A percentile compares a stretch with the other conserved stretches of the same genome.
These are phyloP conservation scores for Garra rufa DNA, from an alignment of 2,113 vertebrate species.

Conservation along the genomic window DNA sequence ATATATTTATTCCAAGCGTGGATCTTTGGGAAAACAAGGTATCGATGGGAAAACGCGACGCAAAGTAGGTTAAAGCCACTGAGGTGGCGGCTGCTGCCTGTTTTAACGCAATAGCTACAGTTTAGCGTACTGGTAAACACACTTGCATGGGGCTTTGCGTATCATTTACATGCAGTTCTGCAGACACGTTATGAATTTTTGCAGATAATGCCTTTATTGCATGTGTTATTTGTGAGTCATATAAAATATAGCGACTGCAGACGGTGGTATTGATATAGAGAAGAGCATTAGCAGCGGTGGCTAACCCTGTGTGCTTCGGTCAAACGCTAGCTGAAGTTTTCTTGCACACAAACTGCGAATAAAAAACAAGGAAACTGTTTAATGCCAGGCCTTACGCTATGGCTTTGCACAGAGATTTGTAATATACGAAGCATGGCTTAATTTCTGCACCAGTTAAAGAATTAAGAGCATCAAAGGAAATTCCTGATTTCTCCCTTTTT, in stretches of 20 bases:
- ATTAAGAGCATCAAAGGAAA: background rate
- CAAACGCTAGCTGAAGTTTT: slow-evolving; percentile 52
- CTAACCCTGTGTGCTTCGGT: slow-evolving; percentile 17
- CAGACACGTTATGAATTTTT: background rate
- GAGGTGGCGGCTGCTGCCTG: background rate
- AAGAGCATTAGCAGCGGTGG: slow-evolving; percentile 49
- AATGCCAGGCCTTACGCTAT: background rate
- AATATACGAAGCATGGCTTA: background rate
- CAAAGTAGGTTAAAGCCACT: slow-evolving; percentile 36
- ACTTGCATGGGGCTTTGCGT: background rate
- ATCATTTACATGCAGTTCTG: background rate
- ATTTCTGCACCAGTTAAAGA: background rate
- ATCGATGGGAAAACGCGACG: slow-evolving; percentile 17
- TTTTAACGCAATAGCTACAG: background rate
- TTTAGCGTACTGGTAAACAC: slow-evolving; percentile 19
- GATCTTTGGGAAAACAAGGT: background rate
- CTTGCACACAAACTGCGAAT: slow-evolving; percentile 18
- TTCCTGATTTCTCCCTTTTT: background rate
- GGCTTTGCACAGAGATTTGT: background rate
- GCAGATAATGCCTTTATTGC: background rate
- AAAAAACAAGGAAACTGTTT: background rate
- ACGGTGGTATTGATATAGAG: slow-evolving; percentile 27
- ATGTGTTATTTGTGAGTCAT: background rate
- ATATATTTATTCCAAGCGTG: slow-evolving; percentile 3
- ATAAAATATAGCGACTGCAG: background rate